Conservation (phyloP, 1,140 invertebrate species). For the Drosophila baimaii region DNA sequence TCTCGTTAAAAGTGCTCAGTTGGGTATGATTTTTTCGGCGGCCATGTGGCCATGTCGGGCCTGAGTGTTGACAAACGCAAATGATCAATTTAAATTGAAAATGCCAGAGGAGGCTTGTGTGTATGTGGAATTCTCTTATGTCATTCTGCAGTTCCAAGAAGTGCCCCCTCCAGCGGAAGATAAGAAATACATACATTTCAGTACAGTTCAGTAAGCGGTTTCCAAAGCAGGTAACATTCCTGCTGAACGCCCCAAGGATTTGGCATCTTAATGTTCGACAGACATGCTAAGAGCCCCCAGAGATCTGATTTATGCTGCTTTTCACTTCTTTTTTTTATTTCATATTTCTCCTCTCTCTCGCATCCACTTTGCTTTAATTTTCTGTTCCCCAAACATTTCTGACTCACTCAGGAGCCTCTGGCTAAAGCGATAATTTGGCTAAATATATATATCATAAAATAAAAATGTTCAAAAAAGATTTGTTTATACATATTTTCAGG, state of each 20-base stretch:
- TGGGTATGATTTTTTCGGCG: constrained; percentile 45
- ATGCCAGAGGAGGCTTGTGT: constrained; percentile 11
- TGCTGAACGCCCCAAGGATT: constrained; percentile 31
- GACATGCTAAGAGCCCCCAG: constrained; percentile 54
- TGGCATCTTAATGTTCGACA: constrained; percentile 58
- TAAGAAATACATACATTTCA: constrained; percentile 1
- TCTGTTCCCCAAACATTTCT: constrained; percentile 21
- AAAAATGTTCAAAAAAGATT: constrained; percentile 48
- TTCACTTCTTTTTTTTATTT: constrained; percentile 7
- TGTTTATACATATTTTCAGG: constrained; percentile 63
- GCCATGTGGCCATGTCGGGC: constrained; percentile 42
- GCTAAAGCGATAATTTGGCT: constrained; percentile 22
- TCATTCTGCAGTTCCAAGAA: constrained; percentile 45
- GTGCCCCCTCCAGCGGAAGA: constrained; percentile 2
- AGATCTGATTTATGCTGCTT: constrained; percentile 63
- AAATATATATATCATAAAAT: constrained; percentile 66
- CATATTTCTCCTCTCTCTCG: neutral
- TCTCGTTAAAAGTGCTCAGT: constrained; percentile 32
- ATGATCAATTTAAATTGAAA: constrained; percentile 76
- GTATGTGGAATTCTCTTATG: constrained; percentile 36
- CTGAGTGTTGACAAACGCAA: constrained; percentile 68
- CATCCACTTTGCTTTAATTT: constrained; percentile 26
- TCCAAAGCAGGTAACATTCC: constrained; percentile 64
- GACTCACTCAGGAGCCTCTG: constrained; percentile 35
- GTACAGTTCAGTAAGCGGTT: neutral